Conservation (phyloP, 1,140 invertebrate species). For the Hycleus phaleratus region DNA sequence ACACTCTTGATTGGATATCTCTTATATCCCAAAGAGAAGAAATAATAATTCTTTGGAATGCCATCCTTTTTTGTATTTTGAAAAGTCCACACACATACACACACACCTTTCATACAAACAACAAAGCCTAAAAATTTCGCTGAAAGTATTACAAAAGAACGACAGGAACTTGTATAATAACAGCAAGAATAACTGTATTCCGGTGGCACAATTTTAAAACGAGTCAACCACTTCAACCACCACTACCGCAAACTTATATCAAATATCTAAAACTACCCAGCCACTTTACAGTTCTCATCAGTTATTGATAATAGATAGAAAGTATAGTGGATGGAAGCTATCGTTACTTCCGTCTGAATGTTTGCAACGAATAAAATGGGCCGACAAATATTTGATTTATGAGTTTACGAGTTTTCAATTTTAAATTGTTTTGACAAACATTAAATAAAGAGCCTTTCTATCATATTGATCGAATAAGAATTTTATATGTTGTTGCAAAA, state of each 20-base stretch:
- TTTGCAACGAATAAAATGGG: slow-evolving; percentile 20
- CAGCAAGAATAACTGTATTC: slow-evolving; percentile 12
- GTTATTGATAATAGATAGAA: slow-evolving; percentile 22
- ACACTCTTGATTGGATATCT: no score
- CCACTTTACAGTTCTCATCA: slow-evolving; percentile 14
- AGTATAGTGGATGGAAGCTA: slow-evolving; percentile 13
- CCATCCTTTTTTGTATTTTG: no score
- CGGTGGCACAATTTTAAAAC: slow-evolving; percentile 2
- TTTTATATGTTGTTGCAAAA: no score
- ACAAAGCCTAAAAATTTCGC: neutral
- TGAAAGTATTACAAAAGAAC: slow-evolving; percentile 5
- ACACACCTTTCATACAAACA: no score
- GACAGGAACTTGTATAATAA: neutral
- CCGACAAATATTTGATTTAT: slow-evolving; percentile 25
- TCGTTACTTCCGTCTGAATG: slow-evolving; percentile 22
- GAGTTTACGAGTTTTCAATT: slow-evolving; percentile 20
- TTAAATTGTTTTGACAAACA: slow-evolving; percentile 17
- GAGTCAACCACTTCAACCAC: slow-evolving; percentile 2
- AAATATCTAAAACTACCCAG: slow-evolving; percentile 12
- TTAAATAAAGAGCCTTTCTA: slow-evolving; percentile 4
- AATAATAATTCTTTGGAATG: no score
- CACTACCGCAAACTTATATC: slow-evolving; percentile 6
- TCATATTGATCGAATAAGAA: no score
- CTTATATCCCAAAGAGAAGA: no score
- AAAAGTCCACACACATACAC: no score